phyloP scores from a whole-genome alignment of 2,797 vertebrate species.

The Hyperoplus lanceolatus region DNA sequence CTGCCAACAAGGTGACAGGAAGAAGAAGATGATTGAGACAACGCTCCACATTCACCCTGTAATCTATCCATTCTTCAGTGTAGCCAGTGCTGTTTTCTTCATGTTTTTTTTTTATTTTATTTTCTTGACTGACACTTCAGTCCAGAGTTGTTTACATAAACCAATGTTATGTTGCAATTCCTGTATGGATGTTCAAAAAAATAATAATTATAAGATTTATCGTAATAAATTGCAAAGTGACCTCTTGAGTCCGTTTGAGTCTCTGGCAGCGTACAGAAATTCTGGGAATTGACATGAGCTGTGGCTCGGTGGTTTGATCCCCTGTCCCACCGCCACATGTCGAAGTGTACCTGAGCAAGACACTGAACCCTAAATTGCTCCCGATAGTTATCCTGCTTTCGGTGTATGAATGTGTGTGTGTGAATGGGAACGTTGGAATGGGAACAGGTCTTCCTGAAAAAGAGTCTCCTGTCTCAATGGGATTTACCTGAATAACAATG shows the following conservation, averaged over 20 bases:
- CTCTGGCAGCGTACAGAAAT: slow-evolving; percentile 18
- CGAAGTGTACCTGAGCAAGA: no score
- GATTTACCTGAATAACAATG: no score
- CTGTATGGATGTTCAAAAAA: slow-evolving; percentile 82
- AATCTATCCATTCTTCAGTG: slow-evolving; percentile 69
- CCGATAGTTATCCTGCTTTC: no score
- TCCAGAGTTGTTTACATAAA: slow-evolving; percentile 82
- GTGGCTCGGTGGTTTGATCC: neutral
- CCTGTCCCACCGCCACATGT: no score
- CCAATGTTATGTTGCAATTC: slow-evolving; percentile 76
- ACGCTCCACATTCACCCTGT: slow-evolving; percentile 71
- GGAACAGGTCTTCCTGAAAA: no score
- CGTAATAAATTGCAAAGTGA: slow-evolving; percentile 86
- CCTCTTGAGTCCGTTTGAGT: slow-evolving; percentile 68
- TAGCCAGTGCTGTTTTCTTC: slow-evolving; percentile 74
- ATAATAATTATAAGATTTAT: slow-evolving; percentile 74
- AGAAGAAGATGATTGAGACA: slow-evolving; percentile 54
- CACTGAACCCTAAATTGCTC: no score
- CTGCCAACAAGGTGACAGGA: slow-evolving; percentile 67
- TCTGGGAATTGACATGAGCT: neutral
- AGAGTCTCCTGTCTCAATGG: no score
- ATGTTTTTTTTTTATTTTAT: slow-evolving; percentile 41
- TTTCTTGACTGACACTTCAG: slow-evolving; percentile 66
- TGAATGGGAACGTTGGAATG: no score
- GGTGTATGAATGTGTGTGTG: no score